These are phyloP conservation scores for Drosophila arawakana DNA, from an alignment of 1,140 invertebrate genomes.

Conservation along the genomic window DNA sequence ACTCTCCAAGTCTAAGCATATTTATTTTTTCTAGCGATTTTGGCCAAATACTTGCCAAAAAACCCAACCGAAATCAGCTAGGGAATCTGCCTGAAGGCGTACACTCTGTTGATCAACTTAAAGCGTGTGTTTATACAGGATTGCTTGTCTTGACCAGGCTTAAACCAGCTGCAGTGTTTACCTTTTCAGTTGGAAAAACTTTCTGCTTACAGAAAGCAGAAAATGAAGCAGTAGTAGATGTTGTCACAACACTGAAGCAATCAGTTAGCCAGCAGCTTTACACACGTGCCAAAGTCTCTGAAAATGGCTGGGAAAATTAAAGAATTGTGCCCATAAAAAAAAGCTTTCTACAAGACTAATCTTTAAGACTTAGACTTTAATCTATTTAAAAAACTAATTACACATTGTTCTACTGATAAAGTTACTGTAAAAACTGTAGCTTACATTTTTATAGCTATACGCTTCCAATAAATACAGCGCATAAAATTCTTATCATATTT, in stretches of 20 bases:
- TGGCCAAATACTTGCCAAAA: slow-evolving; percentile 38
- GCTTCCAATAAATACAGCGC: not conserved
- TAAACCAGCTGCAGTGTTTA: slow-evolving; percentile 25
- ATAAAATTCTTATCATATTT: slow-evolving; percentile 8
- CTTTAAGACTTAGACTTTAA: too few species aligned
- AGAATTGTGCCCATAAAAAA: too few species aligned
- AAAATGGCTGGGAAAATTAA: not conserved
- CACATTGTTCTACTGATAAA: too few species aligned
- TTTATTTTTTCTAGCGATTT: slow-evolving; percentile 43
- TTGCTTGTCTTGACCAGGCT: slow-evolving; percentile 16
- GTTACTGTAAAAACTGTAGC: not conserved
- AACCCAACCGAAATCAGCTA: slow-evolving; percentile 33
- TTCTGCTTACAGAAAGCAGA: not conserved
- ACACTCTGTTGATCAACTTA: slow-evolving; percentile 43
- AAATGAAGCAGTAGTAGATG: not conserved
- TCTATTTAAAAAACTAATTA: too few species aligned
- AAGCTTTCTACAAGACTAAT: too few species aligned
- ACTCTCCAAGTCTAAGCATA: slow-evolving; percentile 26
- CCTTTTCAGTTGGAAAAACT: slow-evolving; percentile 41
- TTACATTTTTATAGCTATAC: not conserved
- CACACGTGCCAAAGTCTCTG: slow-evolving; percentile 16
- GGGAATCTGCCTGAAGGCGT: slow-evolving; percentile 3
- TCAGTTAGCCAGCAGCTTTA: slow-evolving; percentile 27
- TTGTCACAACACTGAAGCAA: slow-evolving; percentile 46
- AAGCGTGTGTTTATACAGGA: slow-evolving; percentile 42